Conservation (phyloP, 2,113 vertebrate genomes). For the Sula dactylatra region DNA sequence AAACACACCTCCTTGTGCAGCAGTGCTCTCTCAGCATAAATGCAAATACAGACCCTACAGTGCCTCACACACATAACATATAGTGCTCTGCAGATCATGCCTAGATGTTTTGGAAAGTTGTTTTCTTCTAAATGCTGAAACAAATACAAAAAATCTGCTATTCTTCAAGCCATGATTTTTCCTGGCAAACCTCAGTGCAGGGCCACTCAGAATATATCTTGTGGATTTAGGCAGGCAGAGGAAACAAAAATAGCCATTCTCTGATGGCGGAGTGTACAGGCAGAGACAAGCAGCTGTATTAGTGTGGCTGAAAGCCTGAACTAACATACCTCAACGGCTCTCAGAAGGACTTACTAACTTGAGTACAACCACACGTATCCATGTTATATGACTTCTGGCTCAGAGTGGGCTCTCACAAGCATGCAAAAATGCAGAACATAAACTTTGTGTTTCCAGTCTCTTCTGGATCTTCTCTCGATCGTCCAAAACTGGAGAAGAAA, state of each 20-base stretch:
- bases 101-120: neutral
- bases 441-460: neutral
- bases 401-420: neutral
- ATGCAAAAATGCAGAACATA: neutral
- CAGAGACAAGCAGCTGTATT: neutral
- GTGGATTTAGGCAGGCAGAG: neutral
- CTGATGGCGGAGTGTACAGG: neutral
- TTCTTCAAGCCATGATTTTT: neutral
- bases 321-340: neutral
- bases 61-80: neutral
- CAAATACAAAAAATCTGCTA: neutral
- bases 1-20: constrained; percentile 1
- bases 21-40: constrained; percentile 23
- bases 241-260: neutral
- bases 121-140: neutral
- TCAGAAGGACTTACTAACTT: neutral
- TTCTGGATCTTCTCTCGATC: neutral
- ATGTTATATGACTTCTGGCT: neutral
- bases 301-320: neutral
- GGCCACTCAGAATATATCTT: neutral
- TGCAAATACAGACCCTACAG: constrained; percentile 40
- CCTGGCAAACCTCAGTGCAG: neutral
- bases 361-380: neutral
- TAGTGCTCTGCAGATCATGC: neutral
- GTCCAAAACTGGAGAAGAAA: neutral